Percentiles rank a stretch among this genome's conserved stretches.
phyloP scores from a whole-genome alignment of 2,888 invertebrate species.

The Synanthedon vespiformis region DNA sequence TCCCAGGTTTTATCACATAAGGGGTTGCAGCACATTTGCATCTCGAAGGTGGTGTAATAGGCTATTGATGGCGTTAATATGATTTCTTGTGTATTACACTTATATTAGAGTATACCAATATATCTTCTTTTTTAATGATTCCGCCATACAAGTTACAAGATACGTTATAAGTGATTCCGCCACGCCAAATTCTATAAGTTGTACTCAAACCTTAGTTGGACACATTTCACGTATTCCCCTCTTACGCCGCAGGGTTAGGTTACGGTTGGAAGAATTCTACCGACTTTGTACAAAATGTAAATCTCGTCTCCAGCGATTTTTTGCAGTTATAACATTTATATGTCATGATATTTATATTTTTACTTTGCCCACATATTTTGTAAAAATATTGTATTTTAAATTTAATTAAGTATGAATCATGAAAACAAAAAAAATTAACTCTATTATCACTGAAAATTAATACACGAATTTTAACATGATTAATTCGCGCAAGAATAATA shows the following conservation, averaged over 20 bases:
- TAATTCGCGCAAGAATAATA: not conserved
- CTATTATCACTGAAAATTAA: no score
- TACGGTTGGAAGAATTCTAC: conserved; percentile 5
- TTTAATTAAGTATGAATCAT: not conserved
- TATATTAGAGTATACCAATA: no score
- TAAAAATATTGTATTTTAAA: not conserved
- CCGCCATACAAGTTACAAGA: no score
- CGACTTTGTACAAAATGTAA: conserved; percentile 10
- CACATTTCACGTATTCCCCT: conserved; percentile 22
- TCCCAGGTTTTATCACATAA: no score
- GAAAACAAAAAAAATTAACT: not conserved
- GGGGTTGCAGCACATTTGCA: no score
- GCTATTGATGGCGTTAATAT: no score
- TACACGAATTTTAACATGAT: not conserved
- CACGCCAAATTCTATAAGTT: conserved; percentile 8
- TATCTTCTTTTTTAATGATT: no score
- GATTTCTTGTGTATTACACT: no score
- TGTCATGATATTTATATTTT: not conserved
- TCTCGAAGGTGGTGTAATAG: no score
- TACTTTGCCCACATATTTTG: not conserved
- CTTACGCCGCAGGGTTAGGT: conserved; percentile 1
- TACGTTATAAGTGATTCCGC: not conserved
- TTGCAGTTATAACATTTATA: conserved; percentile 3
- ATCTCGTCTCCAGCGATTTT: conserved; percentile 11
- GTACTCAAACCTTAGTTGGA: conserved; percentile 8